Evolutionary conservation across 2,888 invertebrate species (phyloP).

Genomic region (Xanthorhoe spadicearia): DNA sequence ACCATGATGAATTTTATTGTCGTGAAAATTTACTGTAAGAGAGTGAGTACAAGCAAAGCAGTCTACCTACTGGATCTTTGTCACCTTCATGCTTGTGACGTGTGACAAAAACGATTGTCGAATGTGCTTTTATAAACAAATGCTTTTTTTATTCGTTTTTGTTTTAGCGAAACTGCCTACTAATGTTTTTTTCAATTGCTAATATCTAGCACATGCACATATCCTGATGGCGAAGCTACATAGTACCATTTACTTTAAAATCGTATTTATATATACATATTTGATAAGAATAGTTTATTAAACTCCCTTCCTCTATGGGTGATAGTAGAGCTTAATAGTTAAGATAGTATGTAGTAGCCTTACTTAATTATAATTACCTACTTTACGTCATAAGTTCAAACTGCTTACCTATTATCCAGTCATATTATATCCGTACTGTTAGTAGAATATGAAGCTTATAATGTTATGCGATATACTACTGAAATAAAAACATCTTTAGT

Average conservation of each 20-base stretch:
- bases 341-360: background rate
- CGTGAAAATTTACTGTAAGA: background rate
- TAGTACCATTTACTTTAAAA: background rate
- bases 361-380: conserved; percentile 33
- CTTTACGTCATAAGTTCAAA: conserved; percentile 51
- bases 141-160: conserved; percentile 9
- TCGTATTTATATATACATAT: background rate
- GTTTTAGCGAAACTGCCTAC: conserved; percentile 6
- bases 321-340: background rate
- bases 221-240: conserved; percentile 24
- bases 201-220: conserved; percentile 55
- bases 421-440: conserved; percentile 59
- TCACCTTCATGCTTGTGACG: conserved; percentile 10
- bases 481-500: conserved; percentile 78
- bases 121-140: conserved; percentile 13
- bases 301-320: no score
- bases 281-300: no score
- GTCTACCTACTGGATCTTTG: background rate
- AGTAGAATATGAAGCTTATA: conserved; percentile 60
- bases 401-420: conserved; percentile 76
- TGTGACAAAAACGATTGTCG: conserved; percentile 1
- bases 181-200: conserved; percentile 30
- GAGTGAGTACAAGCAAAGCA: conserved; percentile 12
- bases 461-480: conserved; percentile 60
- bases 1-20: background rate